These are phyloP conservation scores for Acronicta alni DNA, from an alignment of 2,888 invertebrate species.

Conservation along the genomic window DNA sequence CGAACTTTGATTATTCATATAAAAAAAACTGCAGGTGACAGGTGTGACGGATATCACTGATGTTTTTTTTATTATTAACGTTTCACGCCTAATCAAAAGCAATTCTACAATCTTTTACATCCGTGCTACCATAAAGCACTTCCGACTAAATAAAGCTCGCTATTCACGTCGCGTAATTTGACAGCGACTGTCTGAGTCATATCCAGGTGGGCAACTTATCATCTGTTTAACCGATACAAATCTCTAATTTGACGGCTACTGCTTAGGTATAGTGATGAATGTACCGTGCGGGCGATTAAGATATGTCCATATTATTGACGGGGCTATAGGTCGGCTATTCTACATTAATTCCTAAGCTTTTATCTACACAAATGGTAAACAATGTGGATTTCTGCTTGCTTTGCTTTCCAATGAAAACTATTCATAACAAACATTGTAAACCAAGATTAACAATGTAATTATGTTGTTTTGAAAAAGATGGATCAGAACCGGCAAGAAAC, in stretches of 20 bases:
- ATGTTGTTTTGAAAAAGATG: too few species aligned
- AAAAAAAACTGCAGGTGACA: too few species aligned
- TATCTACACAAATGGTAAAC: too few species aligned
- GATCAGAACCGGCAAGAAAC: too few species aligned
- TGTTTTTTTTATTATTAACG: too few species aligned
- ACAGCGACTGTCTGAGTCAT: constrained; percentile 37
- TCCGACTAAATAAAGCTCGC: constrained; percentile 26
- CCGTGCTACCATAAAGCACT: constrained; percentile 14
- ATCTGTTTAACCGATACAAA: constrained; percentile 50
- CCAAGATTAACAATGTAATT: too few species aligned
- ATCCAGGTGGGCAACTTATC: constrained; percentile 54
- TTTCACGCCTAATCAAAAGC: not conserved
- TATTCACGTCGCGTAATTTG: constrained; percentile 37
- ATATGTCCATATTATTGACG: constrained; percentile 3
- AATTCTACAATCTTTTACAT: constrained; percentile 1
- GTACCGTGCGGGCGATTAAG: constrained; percentile 10
- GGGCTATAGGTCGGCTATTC: not conserved
- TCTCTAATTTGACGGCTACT: constrained; percentile 56
- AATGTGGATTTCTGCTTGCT: too few species aligned
- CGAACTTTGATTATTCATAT: too few species aligned
- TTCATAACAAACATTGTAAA: too few species aligned
- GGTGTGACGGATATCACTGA: too few species aligned
- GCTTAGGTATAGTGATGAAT: constrained; percentile 43
- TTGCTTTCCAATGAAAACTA: too few species aligned
- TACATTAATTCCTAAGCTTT: too few species aligned